Evolutionary conservation across 2,888 invertebrate species (phyloP), one percentile per base, ranked within the genome.

Genomic region (Drosophila niveifrons): DNA sequence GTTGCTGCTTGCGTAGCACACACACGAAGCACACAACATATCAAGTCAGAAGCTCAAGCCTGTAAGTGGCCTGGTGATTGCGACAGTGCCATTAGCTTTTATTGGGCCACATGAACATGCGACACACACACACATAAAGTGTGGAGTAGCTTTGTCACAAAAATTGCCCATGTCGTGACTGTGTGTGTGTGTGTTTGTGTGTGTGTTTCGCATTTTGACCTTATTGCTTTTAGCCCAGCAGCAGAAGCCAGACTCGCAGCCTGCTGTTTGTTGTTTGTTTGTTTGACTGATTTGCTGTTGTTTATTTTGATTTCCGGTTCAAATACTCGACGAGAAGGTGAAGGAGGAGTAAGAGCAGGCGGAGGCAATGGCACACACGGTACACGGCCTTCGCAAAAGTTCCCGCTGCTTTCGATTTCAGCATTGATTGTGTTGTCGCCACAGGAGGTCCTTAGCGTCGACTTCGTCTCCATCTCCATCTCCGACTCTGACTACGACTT

Each of bases 241-340:
- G 66, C 58, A 50, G 31, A 11, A 53, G 41, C n/a, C 18, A n/a
- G 34, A 44, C 39, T 13, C 39, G 31, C 48, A 66, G 68, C 64
- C 61, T 52, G 63, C 51, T 72, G 70, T 77, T 84, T 76, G 78
- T 73, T 73, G 77, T 68, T 68, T 83, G 88, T 88, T 83, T 84
- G 88, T 84, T 84, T 84, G 83, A 84, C 86, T 84, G 83, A 84
- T 84, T 84, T 84, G 83, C 88, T 73, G 80, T 80, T 84, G 83
- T 84, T 84, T 84, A 84, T 84, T 84, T 84, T 86, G 89, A 84
- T 84, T 84, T 84, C 83, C 83, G 83, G 88, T 83, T 84, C 83
- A 80, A 88, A 88, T 81, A 69, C 78, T 73, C 76, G 56, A 68
- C 46, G 52, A 62, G 64, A 34, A 23, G 18, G 41, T 31, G 47